Evolutionary conservation across 2,797 vertebrate species (phyloP).

Genomic region (Eidolon dupreanum): DNA sequence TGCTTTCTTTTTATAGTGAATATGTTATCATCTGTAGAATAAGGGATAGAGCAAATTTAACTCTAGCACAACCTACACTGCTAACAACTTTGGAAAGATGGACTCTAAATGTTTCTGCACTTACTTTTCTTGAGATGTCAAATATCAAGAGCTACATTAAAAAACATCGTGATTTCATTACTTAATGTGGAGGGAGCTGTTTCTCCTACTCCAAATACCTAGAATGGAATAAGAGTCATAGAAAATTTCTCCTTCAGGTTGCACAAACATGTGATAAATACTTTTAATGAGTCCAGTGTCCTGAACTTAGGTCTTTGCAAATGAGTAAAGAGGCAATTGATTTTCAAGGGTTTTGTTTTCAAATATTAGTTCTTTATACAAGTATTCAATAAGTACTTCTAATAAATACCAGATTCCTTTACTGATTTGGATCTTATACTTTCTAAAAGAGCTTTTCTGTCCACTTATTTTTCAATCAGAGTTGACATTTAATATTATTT

Average conservation of each 20-base stretch:
- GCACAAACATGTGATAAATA: conserved; percentile 46
- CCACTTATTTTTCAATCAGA: not conserved
- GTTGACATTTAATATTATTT: too few species aligned
- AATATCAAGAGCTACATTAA: conserved; percentile 25
- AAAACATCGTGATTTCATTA: conserved; percentile 16
- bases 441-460: conserved; percentile 28
- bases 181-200: not conserved
- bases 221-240: not conserved
- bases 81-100: conserved; percentile 50
- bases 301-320: conserved; percentile 44
- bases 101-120: not conserved
- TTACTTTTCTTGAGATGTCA: conserved; percentile 41
- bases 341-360: conserved; percentile 57
- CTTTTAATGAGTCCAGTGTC: conserved; percentile 19
- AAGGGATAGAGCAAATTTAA: conserved; percentile 55
- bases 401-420: conserved; percentile 33
- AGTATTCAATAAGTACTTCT: not conserved
- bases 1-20: conserved; percentile 60
- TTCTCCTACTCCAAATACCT: conserved; percentile 14
- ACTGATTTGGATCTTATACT: not conserved
- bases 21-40: conserved; percentile 60
- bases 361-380: conserved; percentile 38
- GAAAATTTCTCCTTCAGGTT: conserved; percentile 43
- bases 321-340: conserved; percentile 39
- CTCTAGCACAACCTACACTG: conserved; percentile 20